Conservation (phyloP, 2,888 invertebrate genomes). For the Coronaproctus castanopsis region DNA sequence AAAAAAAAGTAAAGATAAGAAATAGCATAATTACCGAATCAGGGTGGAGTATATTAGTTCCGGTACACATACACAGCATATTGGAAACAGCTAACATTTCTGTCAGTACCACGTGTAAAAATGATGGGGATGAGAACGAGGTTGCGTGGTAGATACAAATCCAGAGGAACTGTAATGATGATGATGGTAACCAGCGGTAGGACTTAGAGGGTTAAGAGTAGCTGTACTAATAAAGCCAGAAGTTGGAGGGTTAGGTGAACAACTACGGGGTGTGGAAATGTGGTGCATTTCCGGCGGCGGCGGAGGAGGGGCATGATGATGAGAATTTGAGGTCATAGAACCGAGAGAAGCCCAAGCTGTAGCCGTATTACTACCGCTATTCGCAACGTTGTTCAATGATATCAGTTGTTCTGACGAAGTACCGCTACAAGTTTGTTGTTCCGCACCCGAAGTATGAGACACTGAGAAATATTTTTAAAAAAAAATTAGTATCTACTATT, state of each 20-base stretch:
- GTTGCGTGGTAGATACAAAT: conserved; percentile 13
- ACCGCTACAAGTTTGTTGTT: no score
- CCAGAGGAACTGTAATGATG: conserved; percentile 9
- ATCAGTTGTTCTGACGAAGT: conserved; percentile 17
- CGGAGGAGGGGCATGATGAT: background rate
- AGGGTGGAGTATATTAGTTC: no score
- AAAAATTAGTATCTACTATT: no score
- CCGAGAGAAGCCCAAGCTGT: conserved; percentile 17
- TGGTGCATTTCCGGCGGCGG: conserved; percentile 12
- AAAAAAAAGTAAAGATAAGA: no score
- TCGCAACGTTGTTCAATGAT: conserved; percentile 17
- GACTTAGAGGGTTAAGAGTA: conserved; percentile 16
- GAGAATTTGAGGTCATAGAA: background rate
- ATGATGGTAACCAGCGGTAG: conserved; percentile 16
- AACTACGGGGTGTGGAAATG: conserved; percentile 8
- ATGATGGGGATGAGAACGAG: conserved; percentile 18
- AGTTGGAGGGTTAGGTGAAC: conserved; percentile 5
- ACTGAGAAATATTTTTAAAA: no score
- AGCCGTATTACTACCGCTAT: conserved; percentile 16
- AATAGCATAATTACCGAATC: no score
- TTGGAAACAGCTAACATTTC: no score
- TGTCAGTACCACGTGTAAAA: conserved; percentile 21
- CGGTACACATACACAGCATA: no score
- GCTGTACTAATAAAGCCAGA: conserved; percentile 12
- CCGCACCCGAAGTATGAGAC: conserved; percentile 11